Conservation (phyloP, 2,888 invertebrate species). For the Adelognathus sp. region DNA sequence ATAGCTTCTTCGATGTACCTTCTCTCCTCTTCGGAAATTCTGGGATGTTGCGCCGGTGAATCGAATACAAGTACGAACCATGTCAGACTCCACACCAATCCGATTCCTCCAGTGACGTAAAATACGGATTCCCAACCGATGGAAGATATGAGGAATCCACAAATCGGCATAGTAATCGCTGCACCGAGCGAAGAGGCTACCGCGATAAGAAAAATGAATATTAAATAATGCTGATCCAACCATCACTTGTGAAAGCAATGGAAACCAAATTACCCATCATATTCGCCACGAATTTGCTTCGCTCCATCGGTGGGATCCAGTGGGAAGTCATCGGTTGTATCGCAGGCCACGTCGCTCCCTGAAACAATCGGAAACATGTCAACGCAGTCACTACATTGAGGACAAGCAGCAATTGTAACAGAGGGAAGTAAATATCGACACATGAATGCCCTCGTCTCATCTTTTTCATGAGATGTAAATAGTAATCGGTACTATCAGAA, state of each 20-base stretch:
- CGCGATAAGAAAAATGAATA: background rate
- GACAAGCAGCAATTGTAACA: no score
- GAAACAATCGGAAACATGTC: slow-evolving; percentile 67
- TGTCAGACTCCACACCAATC: slow-evolving; percentile 90
- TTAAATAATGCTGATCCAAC: background rate
- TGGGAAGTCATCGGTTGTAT: slow-evolving; percentile 96
- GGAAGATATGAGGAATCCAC: slow-evolving; percentile 90
- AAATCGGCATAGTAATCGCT: slow-evolving; percentile 93
- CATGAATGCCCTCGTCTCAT: no score
- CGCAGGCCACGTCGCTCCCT: slow-evolving; percentile 96
- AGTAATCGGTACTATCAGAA: no score
- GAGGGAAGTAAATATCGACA: no score
- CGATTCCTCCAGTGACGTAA: slow-evolving; percentile 90
- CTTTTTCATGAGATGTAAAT: no score
- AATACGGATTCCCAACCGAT: slow-evolving; percentile 95
- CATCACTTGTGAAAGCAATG: background rate
- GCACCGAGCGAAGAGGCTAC: slow-evolving; percentile 95
- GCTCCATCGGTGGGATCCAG: slow-evolving; percentile 97
- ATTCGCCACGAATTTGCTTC: slow-evolving; percentile 95
- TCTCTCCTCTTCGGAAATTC: slow-evolving; percentile 89
- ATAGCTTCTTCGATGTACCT: slow-evolving; percentile 88
- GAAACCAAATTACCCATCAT: slow-evolving; percentile 88
- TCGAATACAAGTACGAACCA: slow-evolving; percentile 93
- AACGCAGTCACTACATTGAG: slow-evolving; percentile 60
- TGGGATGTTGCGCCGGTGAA: slow-evolving; percentile 91